Evolutionary conservation across 2,797 vertebrate species (phyloP), one percentile per base, ranked within the genome.

Genomic region (Rhynchonycteris naso): DNA sequence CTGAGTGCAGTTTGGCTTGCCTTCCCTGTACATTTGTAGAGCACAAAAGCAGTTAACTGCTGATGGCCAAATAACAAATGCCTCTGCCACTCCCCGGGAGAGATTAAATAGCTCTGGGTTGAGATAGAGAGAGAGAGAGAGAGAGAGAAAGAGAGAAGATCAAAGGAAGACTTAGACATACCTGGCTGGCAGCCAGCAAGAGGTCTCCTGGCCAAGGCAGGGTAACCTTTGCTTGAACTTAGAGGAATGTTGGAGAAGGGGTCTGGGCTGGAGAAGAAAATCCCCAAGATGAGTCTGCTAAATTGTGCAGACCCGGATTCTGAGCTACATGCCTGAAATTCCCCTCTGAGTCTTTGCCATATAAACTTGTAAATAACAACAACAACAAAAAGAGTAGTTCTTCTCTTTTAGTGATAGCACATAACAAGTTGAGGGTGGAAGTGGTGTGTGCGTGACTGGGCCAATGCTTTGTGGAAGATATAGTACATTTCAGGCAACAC

Each of bases 131-230:
- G 18, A 33, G 1, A 30, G 24, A 28, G 1, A 1, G 10, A 28
- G 58, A 50, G 43, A 43, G 1, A 1, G 12, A 28, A 63, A 50
- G 18, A 33, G 1, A 30, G 28, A 28, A 95, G 95, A 97, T 94
- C 94, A 97, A 96, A 96, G 87, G 75, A 90, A 89, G 87, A 86
- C 69, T 52, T 94, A 95, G 92, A 78, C 84, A 79, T 86, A 74
- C 74, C 78, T 0, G 80, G 88, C 74, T 66, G 69, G 94, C 82
- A 75, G 59, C 65, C 78, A 58, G 90, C 84, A n/a, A 85, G 85
- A 58, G 43, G 78, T 78, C 78, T 66, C 52, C 24, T 35, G 81
- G 85, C 92, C 92, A 85, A 83, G 75, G 90, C 24, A 92, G 43
- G 15, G 74, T 80, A 84, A 94, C 94, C 96, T 96, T 63, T 90